Base-by-base conservation (phyloP, 2,888 invertebrate genomes). In the Drosophila ochracea region DNA sequence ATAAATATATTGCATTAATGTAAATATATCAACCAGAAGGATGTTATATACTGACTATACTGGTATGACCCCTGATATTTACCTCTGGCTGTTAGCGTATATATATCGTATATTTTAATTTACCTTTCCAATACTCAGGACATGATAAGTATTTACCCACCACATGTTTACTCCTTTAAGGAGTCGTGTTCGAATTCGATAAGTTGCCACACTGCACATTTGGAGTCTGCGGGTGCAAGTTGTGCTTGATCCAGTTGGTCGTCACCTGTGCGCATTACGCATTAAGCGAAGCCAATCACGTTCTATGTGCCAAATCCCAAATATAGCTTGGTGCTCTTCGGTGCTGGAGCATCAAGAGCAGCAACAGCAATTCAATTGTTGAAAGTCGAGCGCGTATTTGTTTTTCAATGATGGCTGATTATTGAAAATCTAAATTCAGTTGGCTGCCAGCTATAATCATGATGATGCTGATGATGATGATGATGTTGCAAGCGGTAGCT, bases 361-460 rank as follows among this genome's bases (percentile, higher is more conserved):
- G 28, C 52, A 28, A 47, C 49, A 66, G 62, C 72, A 76, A 84
- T 85, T 85, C 83, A 89, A 88, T 85, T 82, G 70, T 77, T 70
- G 71, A 78, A 84, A 87, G 87, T 82, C 83, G 82, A 72, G 63
- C 68, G 88, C 80, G 89, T 88, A 88, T 90, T 87, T 88, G 90
- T 84, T 88, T 89, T 86, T 90, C 89, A 90, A 82, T 90, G 81
- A 90, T 90, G 89, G 82, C 84, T 88, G 88, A 88, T 88, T 88
- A 88, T 88, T 90, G 88, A 88, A 88, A 88, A 88, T 85, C 86
- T 83, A 88, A 90, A 88, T 88, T 88, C 88, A 53, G 75, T 58
- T 63, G 75, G 88, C 71, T 78, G 69, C 72, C 63, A 35, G 72
- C 72, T 66, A 52, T 50, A 71, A 55, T 69, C 49, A 50, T 73